A percentile compares a stretch with the other conserved stretches of the same genome.
Evolutionary conservation across 2,113 vertebrate species (phyloP).

Genomic region (Gymnobelideus leadbeateri): DNA sequence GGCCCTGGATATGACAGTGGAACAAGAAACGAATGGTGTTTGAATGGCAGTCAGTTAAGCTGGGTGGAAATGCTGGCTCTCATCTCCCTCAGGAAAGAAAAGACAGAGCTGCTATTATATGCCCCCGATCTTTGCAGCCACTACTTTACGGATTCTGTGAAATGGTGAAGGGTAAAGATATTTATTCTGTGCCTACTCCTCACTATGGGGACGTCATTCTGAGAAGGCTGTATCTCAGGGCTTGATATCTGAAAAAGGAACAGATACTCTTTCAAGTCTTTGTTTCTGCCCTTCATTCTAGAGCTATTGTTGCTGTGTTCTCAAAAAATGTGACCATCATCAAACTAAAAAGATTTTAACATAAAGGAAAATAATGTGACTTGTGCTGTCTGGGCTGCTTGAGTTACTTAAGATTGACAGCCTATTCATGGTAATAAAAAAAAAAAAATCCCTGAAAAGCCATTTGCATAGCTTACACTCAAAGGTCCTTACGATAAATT

Average conservation of each 20-base stretch:
- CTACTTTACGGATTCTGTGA: not conserved
- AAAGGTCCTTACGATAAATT: constrained; percentile 76
- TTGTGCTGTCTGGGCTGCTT: constrained; percentile 65
- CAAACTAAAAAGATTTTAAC: constrained; percentile 49
- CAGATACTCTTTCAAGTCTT: not conserved
- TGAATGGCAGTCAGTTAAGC: not conserved
- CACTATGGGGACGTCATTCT: not conserved
- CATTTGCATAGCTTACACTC: constrained; percentile 70
- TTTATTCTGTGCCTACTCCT: constrained; percentile 16
- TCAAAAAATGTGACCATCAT: constrained; percentile 51
- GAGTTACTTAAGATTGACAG: constrained; percentile 66
- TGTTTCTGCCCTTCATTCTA: constrained; percentile 50
- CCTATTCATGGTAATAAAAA: constrained; percentile 74
- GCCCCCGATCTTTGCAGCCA: constrained; percentile 11
- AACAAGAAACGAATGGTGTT: constrained; percentile 20
- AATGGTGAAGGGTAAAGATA: not conserved
- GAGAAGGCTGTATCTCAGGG: not conserved
- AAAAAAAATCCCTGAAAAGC: constrained; percentile 64
- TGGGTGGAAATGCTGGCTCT: not conserved
- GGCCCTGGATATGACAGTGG: constrained; percentile 25
- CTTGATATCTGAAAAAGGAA: constrained; percentile 5
- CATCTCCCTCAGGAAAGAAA: not conserved
- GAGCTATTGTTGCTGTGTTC: constrained; percentile 35
- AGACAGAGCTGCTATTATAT: not conserved
- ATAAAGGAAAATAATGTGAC: constrained; percentile 71